Evolutionary conservation across 1,140 invertebrate genomes (phyloP).

Genomic region (Anthonomus grandis): DNA sequence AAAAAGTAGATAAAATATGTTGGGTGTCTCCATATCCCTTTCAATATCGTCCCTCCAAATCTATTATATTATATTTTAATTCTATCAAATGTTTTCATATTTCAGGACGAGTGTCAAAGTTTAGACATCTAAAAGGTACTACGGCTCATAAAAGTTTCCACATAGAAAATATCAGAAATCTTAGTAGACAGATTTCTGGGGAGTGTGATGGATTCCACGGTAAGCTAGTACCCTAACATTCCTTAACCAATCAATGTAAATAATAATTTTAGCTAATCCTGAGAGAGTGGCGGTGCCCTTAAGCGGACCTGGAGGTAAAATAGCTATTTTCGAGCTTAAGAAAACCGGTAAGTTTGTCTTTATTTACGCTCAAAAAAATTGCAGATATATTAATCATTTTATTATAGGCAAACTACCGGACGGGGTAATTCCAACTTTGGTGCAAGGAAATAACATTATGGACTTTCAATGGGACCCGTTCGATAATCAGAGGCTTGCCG

Average conservation of each 20-base stretch:
- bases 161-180: conserved; percentile 87
- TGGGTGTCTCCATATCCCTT: no score
- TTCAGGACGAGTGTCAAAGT: conserved; percentile 85
- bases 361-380: neutral
- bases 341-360: conserved; percentile 58
- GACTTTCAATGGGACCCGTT: conserved; percentile 96
- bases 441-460: conserved; percentile 83
- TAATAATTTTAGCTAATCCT: conserved; percentile 64
- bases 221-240: conserved; percentile 45
- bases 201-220: conserved; percentile 92
- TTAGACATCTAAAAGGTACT: conserved; percentile 87
- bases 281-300: conserved; percentile 82
- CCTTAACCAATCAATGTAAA: neutral
- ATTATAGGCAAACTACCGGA: conserved; percentile 64
- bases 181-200: conserved; percentile 86
- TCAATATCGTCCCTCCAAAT: conserved; percentile 31
- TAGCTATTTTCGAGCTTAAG: conserved; percentile 81
- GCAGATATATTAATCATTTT: neutral
- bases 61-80: conserved; percentile 11
- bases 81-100: neutral
- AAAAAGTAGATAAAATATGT: no score
- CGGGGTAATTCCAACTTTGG: conserved; percentile 78
- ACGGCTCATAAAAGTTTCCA: conserved; percentile 85
- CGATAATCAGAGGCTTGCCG: conserved; percentile 71
- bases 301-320: conserved; percentile 82